A percentile compares a stretch with the other conserved stretches of the same genome.
Conservation (phyloP, 2,113 vertebrate species). For the Microcebus jonahi region DNA sequence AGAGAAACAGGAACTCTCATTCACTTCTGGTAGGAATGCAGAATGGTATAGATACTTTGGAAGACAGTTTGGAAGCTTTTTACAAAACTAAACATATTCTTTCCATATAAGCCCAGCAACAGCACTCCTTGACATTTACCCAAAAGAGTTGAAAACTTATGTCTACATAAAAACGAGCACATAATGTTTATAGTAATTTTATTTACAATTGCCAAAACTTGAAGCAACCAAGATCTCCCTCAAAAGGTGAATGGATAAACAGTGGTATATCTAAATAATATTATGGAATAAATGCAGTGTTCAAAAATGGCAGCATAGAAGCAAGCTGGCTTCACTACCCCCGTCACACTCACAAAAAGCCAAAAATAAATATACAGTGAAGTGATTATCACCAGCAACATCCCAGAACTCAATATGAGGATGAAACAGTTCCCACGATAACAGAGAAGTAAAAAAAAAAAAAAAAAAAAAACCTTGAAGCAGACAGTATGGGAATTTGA, state of each 20-base stretch:
- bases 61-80: not conserved
- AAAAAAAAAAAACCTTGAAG: not conserved
- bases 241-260: not conserved
- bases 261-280: not conserved
- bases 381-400: not conserved
- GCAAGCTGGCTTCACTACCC: not conserved
- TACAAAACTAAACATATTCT: not conserved
- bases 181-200: conserved; percentile 2
- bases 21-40: not conserved
- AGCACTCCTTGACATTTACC: not conserved
- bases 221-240: not conserved
- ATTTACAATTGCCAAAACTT: not conserved
- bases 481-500: not conserved
- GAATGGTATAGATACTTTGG: not conserved
- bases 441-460: not conserved
- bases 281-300: not conserved
- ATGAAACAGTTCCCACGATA: not conserved
- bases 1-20: not conserved
- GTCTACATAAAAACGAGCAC: not conserved
- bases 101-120: not conserved
- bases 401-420: not conserved
- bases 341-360: not conserved
- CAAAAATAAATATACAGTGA: not conserved
- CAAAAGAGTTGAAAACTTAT: not conserved
- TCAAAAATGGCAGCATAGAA: not conserved